phyloP scores from a whole-genome alignment of 2,888 invertebrate genomes.

The Oxystoma pomonae region DNA sequence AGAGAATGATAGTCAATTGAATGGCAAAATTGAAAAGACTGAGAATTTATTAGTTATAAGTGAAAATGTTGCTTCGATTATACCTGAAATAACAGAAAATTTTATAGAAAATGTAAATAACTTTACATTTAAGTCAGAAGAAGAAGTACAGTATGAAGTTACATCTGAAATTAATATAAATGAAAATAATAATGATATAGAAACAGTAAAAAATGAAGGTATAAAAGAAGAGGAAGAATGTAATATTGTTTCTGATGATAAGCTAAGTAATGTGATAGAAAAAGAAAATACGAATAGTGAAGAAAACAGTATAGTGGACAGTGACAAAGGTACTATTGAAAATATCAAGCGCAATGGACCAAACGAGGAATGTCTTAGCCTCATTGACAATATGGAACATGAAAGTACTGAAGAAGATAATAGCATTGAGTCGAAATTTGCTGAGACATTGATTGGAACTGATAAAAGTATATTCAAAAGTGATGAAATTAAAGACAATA shows the following conservation, averaged over 20 bases:
- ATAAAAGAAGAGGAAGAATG: conserved; percentile 3
- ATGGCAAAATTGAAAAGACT: not conserved
- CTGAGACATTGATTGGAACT: not conserved
- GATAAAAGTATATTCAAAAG: not conserved
- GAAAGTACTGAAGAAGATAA: conserved; percentile 1
- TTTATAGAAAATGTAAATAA: not conserved
- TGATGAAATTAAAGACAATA: not conserved
- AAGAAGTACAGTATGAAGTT: not conserved
- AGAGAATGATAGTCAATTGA: not conserved
- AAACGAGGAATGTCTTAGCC: not conserved
- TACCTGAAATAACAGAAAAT: not conserved
- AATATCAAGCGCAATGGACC: not conserved
- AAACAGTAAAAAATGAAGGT: conserved; percentile 7
- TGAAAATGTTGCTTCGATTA: not conserved
- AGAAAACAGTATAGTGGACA: conserved; percentile 14
- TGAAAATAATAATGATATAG: conserved; percentile 2
- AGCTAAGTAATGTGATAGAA: conserved; percentile 14
- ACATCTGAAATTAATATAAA: not conserved
- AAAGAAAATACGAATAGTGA: conserved; percentile 10
- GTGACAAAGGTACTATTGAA: conserved; percentile 11
- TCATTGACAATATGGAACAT: not conserved
- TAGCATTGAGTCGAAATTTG: not conserved
- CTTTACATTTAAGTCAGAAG: conserved; percentile 1
- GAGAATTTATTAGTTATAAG: not conserved
- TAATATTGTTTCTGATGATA: conserved; percentile 15